These are phyloP conservation scores for Cantharis flavilabris DNA, from an alignment of 2,888 invertebrate species.

Conservation along the genomic window DNA sequence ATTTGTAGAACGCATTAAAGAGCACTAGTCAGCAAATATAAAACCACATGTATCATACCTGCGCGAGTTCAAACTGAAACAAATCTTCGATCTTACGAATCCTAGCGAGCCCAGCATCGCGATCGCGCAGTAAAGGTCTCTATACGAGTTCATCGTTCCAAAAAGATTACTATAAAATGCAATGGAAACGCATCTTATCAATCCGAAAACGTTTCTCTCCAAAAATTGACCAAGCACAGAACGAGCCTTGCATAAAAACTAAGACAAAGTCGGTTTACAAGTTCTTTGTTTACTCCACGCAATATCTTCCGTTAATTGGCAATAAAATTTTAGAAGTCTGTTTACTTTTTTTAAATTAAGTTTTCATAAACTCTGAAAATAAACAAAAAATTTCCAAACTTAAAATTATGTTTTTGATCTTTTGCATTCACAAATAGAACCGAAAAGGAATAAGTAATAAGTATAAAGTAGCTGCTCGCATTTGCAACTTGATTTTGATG, in stretches of 20 bases:
- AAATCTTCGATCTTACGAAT: slow-evolving; percentile 24
- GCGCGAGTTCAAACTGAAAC: slow-evolving; percentile 25
- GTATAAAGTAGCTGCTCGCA: background rate
- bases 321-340: background rate
- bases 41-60: slow-evolving; percentile 14
- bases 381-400: background rate
- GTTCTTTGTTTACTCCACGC: background rate
- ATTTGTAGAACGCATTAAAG: slow-evolving; percentile 3
- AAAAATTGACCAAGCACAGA: background rate
- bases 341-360: background rate
- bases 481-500: background rate
- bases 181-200: slow-evolving; percentile 5
- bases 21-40: slow-evolving; percentile 1
- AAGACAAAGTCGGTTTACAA: background rate
- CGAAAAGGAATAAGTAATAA: background rate
- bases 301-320: background rate
- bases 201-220: background rate
- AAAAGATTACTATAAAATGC: background rate
- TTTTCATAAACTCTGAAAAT: background rate
- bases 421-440: background rate
- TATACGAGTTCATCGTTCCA: slow-evolving; percentile 2
- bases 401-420: background rate
- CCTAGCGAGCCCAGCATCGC: slow-evolving; percentile 17
- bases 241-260: background rate
- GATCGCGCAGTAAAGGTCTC: slow-evolving; percentile 22